phyloP scores from a whole-genome alignment of 1,140 invertebrate species.

The Thaumatotibia leucotreta region DNA sequence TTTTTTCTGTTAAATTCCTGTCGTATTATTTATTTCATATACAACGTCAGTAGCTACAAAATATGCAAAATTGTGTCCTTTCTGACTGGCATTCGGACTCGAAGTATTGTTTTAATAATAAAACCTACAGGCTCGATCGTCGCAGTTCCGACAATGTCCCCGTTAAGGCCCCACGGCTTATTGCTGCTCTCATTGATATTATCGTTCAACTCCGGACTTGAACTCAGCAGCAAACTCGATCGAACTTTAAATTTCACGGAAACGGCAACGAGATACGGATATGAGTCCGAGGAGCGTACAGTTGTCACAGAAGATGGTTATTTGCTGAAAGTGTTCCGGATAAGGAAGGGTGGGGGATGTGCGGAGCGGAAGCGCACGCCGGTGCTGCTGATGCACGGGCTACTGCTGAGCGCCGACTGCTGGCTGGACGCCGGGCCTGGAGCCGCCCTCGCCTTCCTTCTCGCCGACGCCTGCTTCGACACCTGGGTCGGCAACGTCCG shows the following conservation, averaged over 20 bases:
- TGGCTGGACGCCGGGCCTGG: slow-evolving; percentile 79
- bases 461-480: slow-evolving; percentile 81
- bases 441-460: slow-evolving; percentile 77
- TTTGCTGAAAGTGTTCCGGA: slow-evolving; percentile 26
- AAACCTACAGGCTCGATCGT: not conserved
- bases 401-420: slow-evolving; percentile 80
- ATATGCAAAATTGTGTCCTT: not conserved
- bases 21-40: too few species aligned
- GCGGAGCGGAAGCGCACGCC: slow-evolving; percentile 24
- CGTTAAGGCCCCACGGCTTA: not conserved
- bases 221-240: not conserved
- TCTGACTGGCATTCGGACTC: not conserved
- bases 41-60: too few species aligned
- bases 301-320: slow-evolving; percentile 35
- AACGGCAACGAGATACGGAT: slow-evolving; percentile 16
- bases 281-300: slow-evolving; percentile 24
- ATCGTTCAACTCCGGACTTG: not conserved
- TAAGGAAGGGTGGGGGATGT: slow-evolving; percentile 15
- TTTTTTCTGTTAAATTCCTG: too few species aligned
- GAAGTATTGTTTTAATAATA: not conserved
- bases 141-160: not conserved
- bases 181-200: not conserved
- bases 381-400: slow-evolving; percentile 82
- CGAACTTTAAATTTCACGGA: not conserved
- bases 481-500: slow-evolving; percentile 82